Evolutionary conservation across 1,140 invertebrate genomes (phyloP).

Genomic region (Temnothorax curvispinosus): DNA sequence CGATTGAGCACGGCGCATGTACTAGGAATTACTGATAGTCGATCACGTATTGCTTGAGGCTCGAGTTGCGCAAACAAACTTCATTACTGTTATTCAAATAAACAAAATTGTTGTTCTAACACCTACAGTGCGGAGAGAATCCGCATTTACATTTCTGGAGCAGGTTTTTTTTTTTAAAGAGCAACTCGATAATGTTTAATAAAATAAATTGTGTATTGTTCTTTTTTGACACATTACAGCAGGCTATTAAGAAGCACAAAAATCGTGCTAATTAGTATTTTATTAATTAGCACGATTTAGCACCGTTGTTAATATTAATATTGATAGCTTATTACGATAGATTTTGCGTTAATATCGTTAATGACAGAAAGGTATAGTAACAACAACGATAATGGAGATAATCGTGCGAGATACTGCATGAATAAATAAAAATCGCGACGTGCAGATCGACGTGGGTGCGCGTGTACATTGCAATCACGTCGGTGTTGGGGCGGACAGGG

Average conservation of each 20-base stretch:
- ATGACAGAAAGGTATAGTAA: neutral
- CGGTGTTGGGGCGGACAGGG: neutral
- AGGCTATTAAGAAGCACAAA: neutral
- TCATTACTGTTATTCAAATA: neutral
- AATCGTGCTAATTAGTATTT: neutral
- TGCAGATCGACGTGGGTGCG: neutral
- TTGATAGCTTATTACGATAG: too few species aligned
- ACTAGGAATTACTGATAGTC: neutral
- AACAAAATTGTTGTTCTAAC: neutral
- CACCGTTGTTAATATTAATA: neutral
- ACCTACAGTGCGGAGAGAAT: neutral
- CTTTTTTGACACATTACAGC: too few species aligned
- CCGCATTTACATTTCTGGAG: neutral
- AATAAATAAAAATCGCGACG: constrained; percentile 1
- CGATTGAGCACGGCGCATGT: neutral
- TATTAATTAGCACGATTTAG: neutral
- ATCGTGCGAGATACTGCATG: neutral
- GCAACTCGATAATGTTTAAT: neutral
- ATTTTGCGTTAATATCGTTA: neutral
- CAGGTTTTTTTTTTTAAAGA: neutral
- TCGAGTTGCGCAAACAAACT: neutral
- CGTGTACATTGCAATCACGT: constrained; percentile 8
- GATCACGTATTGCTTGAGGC: neutral
- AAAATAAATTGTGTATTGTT: neutral
- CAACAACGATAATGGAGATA: neutral